Evolutionary conservation across 2,797 vertebrate species (phyloP).

Genomic region (Poeciliopsis gracilis): DNA sequence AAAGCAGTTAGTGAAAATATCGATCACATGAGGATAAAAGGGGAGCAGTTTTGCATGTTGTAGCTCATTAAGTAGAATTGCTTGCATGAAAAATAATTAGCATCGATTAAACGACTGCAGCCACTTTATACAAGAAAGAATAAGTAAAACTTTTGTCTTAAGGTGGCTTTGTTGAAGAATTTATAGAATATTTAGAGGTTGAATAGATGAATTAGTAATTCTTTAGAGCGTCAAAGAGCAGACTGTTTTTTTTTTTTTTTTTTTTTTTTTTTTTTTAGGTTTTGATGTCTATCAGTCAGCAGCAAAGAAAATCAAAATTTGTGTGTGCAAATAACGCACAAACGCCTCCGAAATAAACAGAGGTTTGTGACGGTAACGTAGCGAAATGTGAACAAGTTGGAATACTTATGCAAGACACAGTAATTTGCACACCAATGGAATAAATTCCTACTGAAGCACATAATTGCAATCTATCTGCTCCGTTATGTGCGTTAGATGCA

Average conservation of each 20-base stretch:
- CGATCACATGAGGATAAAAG: conserved; percentile 45
- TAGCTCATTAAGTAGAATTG: conserved; percentile 63
- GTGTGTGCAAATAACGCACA: neutral
- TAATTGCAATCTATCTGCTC: conserved; percentile 11
- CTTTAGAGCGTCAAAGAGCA: neutral
- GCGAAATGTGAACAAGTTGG: neutral
- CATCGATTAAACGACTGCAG: conserved; percentile 48
- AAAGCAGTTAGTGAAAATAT: conserved; percentile 61
- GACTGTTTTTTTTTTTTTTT: neutral
- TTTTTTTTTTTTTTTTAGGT: neutral
- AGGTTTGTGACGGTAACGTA: neutral
- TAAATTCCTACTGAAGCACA: conserved; percentile 10
- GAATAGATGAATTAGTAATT: neutral
- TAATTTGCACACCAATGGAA: conserved; percentile 5
- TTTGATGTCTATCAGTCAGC: neutral
- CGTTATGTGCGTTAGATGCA: conserved; percentile 2
- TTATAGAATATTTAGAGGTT: conserved; percentile 12
- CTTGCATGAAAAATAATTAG: conserved; percentile 58
- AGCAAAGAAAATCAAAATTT: neutral
- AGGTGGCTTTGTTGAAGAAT: conserved; percentile 29
- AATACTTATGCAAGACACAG: neutral
- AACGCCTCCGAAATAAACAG: neutral
- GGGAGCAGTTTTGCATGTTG: conserved; percentile 47
- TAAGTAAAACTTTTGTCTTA: conserved; percentile 12
- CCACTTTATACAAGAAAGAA: conserved; percentile 37